Evolutionary conservation across 2,888 invertebrate species (phyloP).

Genomic region (Sclerodermus sp.): DNA sequence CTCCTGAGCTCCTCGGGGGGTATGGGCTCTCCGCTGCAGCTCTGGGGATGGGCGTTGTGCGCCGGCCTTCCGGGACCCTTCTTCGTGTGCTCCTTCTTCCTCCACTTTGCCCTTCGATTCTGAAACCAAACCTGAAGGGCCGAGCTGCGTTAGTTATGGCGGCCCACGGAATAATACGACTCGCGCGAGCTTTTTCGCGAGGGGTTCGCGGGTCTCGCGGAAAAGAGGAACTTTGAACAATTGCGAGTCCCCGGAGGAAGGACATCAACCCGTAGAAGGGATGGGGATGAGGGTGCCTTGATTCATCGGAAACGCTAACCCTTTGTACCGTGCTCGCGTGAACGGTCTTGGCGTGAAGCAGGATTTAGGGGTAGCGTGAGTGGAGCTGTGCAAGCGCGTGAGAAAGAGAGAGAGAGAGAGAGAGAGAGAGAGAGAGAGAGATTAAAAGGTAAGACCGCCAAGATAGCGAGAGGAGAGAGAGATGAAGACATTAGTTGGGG

Average conservation of each 20-base stretch:
- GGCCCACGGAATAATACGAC: background rate
- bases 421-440: conserved; percentile 1
- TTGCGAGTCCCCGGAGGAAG: conserved; percentile 17
- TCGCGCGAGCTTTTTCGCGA: too few species aligned
- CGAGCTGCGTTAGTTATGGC: background rate
- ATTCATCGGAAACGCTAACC: conserved; percentile 31
- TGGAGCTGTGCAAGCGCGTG: conserved; percentile 2
- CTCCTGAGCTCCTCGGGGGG: conserved; percentile 86
- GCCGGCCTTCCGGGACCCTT: conserved; percentile 98
- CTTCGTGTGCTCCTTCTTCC: conserved; percentile 98
- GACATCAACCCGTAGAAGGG: conserved; percentile 35
- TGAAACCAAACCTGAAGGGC: conserved; percentile 97
- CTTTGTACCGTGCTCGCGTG: conserved; percentile 30
- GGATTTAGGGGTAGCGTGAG: conserved; percentile 29
- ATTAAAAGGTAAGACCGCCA: conserved; percentile 4
- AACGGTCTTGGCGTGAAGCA: conserved; percentile 30
- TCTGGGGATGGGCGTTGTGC: conserved; percentile 97
- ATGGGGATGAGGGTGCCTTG: conserved; percentile 34
- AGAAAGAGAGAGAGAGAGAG: background rate
- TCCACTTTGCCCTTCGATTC: conserved; percentile 98
- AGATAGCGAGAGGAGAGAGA: conserved; percentile 33
- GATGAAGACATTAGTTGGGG: conserved; percentile 52
- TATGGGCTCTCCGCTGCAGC: conserved; percentile 96
- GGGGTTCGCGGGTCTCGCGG: too few species aligned
- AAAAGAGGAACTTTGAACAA: too few species aligned